Evolutionary conservation across 2,888 invertebrate species (phyloP), one percentile per base, ranked within the genome.

Genomic region (Eupithecia tripunctaria): DNA sequence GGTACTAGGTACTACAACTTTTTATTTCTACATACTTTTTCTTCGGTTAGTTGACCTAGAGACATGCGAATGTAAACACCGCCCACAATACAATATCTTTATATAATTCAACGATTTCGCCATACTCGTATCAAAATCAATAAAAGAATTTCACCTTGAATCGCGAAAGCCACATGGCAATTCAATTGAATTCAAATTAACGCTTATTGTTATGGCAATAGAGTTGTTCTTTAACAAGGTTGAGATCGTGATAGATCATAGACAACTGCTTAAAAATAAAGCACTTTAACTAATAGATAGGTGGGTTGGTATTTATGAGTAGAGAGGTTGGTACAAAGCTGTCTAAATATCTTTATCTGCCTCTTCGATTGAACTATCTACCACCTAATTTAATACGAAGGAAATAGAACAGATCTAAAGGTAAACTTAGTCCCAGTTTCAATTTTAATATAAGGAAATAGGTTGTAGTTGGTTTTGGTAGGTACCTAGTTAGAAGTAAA

Each of bases 81-180:
- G 47, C 72, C 76, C 68, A 62, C 66, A 66, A 75, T 66, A 73
- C 38, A 66, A 75, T 51, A 51, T 51, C 47, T 51, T 21, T 56
- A 51, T 69, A 73, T 73, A 74, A 76, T 76, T 75, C 72, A 75
- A 69, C 68, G 74, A 78, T 80, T 80, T 80, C 78, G 75, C 77
- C 75, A 79, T 76, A 76, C 69, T 72, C 41, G 72, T 75, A 71
- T 71, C 62, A 78, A 71, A 80, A 82, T 75, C 71, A 76, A 75
- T 74, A 76, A 76, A 87, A 87, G 87, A 89, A 88, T 89, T 87
- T 89, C 88, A 85, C 90, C 90, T 90, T 90, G 90, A 85, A 81
- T 81, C 82, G 86, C 82, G 89, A 90, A 89, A 90, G 89, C 85
- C 84, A 83, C 78, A 78, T 80, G 75, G 78, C 80, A 80, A 79